Conservation (phyloP, 2,797 vertebrate genomes). For the Kryptolebias ocellatus region DNA sequence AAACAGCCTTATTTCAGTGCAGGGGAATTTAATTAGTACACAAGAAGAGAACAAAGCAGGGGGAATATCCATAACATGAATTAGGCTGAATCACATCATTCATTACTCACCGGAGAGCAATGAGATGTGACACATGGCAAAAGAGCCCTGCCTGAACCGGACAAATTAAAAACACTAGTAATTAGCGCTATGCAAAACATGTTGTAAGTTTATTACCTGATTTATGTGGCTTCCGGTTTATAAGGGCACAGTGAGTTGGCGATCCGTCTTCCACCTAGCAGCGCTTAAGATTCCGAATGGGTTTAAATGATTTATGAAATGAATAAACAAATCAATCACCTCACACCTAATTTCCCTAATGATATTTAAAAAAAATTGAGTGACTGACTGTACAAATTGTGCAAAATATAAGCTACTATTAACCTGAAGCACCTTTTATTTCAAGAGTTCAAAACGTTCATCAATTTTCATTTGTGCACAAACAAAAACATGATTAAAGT, state of each 20-base stretch:
- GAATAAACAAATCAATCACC: constrained; percentile 86
- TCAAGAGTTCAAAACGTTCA: constrained; percentile 73
- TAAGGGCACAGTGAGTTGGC: constrained; percentile 76
- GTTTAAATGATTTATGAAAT: constrained; percentile 87
- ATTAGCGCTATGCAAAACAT: constrained; percentile 86
- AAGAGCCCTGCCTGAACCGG: constrained; percentile 77
- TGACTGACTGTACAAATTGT: constrained; percentile 85
- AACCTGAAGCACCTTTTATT: constrained; percentile 79
- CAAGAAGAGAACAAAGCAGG: constrained; percentile 66
- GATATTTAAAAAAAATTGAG: constrained; percentile 81
- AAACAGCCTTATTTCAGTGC: constrained; percentile 44
- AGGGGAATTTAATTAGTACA: constrained; percentile 68
- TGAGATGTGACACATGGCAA: constrained; percentile 80
- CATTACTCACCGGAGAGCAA: constrained; percentile 81
- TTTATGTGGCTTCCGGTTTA: constrained; percentile 84
- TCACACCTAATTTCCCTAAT: constrained; percentile 86
- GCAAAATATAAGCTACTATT: constrained; percentile 83
- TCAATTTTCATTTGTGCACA: constrained; percentile 83
- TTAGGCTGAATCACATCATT: constrained; percentile 77
- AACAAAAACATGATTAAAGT: constrained; percentile 84
- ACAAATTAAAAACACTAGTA: constrained; percentile 86
- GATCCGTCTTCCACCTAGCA: constrained; percentile 78
- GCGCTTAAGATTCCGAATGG: constrained; percentile 79
- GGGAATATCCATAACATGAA: constrained; percentile 76
- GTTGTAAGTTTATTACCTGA: constrained; percentile 85